Percentiles rank a stretch among this genome's conserved stretches.
Evolutionary conservation across 1,140 invertebrate genomes (phyloP).

Genomic region (Phenacoccus solenopsis): DNA sequence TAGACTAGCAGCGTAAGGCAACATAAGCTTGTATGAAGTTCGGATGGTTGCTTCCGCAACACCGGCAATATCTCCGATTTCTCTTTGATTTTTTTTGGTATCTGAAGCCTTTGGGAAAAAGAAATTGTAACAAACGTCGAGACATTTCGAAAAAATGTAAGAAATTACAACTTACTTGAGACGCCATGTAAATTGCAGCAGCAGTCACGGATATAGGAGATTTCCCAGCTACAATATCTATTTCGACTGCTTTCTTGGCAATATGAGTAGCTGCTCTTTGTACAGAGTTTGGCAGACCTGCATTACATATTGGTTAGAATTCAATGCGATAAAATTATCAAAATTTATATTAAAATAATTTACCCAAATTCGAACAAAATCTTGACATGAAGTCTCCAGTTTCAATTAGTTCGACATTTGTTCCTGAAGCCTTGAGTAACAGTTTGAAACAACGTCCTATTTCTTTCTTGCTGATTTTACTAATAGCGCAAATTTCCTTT

Average conservation of each 20-base stretch:
- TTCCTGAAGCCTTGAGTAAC: conserved; percentile 82
- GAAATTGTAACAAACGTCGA: too few species aligned
- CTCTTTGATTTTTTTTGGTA: conserved; percentile 89
- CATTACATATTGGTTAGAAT: too few species aligned
- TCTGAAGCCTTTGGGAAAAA: conserved; percentile 61
- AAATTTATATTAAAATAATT: conserved; percentile 12
- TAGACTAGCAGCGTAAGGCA: conserved; percentile 76
- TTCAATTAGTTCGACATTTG: conserved; percentile 94
- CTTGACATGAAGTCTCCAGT: conserved; percentile 97
- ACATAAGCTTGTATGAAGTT: conserved; percentile 97
- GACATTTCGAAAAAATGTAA: too few species aligned
- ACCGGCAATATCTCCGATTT: conserved; percentile 97
- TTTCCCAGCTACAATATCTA: conserved; percentile 96
- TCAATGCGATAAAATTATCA: background rate
- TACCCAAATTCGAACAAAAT: conserved; percentile 70
- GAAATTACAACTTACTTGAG: too few species aligned
- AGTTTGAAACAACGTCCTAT: conserved; percentile 94
- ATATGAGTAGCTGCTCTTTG: conserved; percentile 94
- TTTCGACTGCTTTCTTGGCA: conserved; percentile 87
- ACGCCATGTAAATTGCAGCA: conserved; percentile 99
- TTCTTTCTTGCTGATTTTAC: conserved; percentile 98
- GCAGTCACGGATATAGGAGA: conserved; percentile 98
- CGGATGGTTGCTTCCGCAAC: conserved; percentile 97
- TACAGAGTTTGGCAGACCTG: conserved; percentile 72
- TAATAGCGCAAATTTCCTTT: conserved; percentile 90